Conservation (phyloP, 1,140 invertebrate genomes). For the Galleria mellonella region DNA sequence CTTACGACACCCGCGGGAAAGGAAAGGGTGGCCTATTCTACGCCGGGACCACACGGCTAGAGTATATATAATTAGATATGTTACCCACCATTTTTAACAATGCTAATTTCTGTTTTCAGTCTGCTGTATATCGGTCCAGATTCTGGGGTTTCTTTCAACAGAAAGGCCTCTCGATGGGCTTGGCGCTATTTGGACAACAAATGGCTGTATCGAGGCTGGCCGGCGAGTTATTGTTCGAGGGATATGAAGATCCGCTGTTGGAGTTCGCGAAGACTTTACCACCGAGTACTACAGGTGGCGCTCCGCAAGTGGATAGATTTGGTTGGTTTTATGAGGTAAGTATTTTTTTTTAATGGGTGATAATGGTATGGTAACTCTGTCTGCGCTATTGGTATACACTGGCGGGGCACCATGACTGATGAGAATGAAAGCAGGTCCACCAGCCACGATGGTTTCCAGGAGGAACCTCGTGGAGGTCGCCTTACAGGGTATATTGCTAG, state of each 20-base stretch:
- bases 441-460: no score
- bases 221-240: slow-evolving; percentile 85
- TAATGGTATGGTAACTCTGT: no score
- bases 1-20: no score
- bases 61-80: no score
- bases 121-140: slow-evolving; percentile 78
- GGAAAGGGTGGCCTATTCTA: no score
- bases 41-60: no score
- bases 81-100: no score
- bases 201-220: slow-evolving; percentile 79
- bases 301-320: slow-evolving; percentile 82
- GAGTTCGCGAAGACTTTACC: slow-evolving; percentile 77
- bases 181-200: slow-evolving; percentile 69
- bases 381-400: no score
- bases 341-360: slow-evolving; percentile 2
- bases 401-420: no score
- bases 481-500: no score
- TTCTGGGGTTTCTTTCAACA: slow-evolving; percentile 74
- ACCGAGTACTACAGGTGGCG: slow-evolving; percentile 59
- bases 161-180: slow-evolving; percentile 73
- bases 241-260: slow-evolving; percentile 83
- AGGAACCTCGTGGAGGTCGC: no score
- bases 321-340: slow-evolving; percentile 88
- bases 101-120: slow-evolving; percentile 71
- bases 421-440: no score